A percentile compares a stretch with the other conserved stretches of the same genome.
phyloP scores from a whole-genome alignment of 2,888 invertebrate genomes.

The Arge pagana region DNA sequence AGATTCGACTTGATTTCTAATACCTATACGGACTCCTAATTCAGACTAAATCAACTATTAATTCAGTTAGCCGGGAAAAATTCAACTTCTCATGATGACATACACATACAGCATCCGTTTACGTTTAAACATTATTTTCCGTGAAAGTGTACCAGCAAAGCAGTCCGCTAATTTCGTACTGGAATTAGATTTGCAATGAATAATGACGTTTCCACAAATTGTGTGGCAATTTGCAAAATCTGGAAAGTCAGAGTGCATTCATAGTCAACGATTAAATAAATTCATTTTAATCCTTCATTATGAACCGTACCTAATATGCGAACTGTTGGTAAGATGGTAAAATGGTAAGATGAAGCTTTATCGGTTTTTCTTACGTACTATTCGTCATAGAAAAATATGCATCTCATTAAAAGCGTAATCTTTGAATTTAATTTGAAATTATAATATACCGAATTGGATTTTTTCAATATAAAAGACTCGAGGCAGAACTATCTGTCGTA shows the following conservation, averaged over 20 bases:
- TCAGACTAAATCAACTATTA: too few relatives aligned
- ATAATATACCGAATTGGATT: too few relatives aligned
- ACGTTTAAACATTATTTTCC: neutral
- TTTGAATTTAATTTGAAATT: too few relatives aligned
- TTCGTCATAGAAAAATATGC: neutral
- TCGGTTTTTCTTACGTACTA: neutral
- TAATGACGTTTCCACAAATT: slow-evolving; percentile 7
- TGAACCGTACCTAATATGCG: neutral
- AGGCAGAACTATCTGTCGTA: too few relatives aligned
- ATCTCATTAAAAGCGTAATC: too few relatives aligned
- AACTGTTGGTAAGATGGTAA: neutral
- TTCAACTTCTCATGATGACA: too few relatives aligned
- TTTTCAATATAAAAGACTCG: too few relatives aligned
- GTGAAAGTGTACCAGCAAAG: neutral
- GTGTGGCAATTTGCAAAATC: neutral
- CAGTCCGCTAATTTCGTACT: neutral
- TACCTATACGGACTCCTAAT: too few relatives aligned
- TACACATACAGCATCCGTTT: neutral
- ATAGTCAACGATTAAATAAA: neutral
- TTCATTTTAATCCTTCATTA: neutral
- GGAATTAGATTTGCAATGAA: neutral
- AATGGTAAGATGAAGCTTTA: neutral
- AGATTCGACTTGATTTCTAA: too few relatives aligned
- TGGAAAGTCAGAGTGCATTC: neutral
- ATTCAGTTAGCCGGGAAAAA: too few relatives aligned